phyloP scores from a whole-genome alignment of 2,888 invertebrate species.

The Aphidius colemani region DNA sequence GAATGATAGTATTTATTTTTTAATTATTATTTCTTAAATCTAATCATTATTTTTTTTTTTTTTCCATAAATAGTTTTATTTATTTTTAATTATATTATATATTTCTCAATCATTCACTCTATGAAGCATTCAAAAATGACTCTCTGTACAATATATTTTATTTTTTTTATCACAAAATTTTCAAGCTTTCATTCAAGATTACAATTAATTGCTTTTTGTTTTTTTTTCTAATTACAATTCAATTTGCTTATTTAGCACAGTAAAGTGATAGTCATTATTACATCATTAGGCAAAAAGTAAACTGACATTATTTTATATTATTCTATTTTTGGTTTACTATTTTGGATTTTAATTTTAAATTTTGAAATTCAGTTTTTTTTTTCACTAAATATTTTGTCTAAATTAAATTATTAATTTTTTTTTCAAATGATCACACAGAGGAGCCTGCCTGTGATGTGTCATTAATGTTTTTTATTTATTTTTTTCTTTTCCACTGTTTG shows the following conservation, averaged over 20 bases:
- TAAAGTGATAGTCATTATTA: slow-evolving; percentile 14
- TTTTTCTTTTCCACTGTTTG: not conserved
- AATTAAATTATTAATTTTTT: slow-evolving; percentile 3
- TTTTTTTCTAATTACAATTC: too few species aligned
- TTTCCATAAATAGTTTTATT: slow-evolving; percentile 34
- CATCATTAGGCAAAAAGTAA: slow-evolving; percentile 7
- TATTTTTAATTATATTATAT: slow-evolving; percentile 1
- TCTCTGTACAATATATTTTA: slow-evolving; percentile 49
- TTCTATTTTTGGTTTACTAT: not conserved
- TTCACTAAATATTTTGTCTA: slow-evolving; percentile 16
- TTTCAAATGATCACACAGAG: slow-evolving; percentile 11
- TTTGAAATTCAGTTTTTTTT: not conserved
- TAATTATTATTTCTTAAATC: slow-evolving; percentile 29
- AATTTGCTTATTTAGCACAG: slow-evolving; percentile 24
- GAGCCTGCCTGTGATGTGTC: not conserved
- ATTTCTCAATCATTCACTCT: slow-evolving; percentile 40
- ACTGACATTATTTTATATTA: not conserved
- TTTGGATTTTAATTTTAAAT: not conserved
- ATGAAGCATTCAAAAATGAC: slow-evolving; percentile 25
- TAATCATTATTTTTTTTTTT: slow-evolving; percentile 35
- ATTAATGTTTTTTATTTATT: too few species aligned
- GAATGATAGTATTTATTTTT: slow-evolving; percentile 45
- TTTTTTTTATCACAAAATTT: slow-evolving; percentile 43
- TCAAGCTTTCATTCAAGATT: slow-evolving; percentile 11
- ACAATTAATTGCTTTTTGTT: too few species aligned